A percentile compares a stretch with the other conserved stretches of the same genome.
Conservation (phyloP, 2,888 invertebrate species). For the Cosmopolites sordidus region DNA sequence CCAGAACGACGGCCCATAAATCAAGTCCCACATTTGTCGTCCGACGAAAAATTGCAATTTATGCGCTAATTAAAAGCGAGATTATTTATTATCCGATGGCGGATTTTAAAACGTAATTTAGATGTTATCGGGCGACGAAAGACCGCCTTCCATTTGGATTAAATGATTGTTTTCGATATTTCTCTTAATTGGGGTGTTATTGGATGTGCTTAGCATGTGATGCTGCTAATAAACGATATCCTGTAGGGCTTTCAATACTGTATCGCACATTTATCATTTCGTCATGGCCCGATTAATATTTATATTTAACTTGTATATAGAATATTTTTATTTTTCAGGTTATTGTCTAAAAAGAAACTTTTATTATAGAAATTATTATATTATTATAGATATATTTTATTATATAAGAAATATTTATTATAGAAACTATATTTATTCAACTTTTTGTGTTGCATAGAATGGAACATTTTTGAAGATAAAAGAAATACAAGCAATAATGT, state of each 20-base stretch:
- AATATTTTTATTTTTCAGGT: no score
- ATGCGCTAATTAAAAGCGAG: conserved; percentile 26
- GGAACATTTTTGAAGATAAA: no score
- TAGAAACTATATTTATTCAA: no score
- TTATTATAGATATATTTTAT: no score
- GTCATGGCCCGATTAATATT: no score
- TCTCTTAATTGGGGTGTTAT: conserved; percentile 22
- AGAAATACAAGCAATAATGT: no score
- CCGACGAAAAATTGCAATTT: conserved; percentile 25
- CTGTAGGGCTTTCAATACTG: neutral
- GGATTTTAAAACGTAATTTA: conserved; percentile 27
- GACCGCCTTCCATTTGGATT: conserved; percentile 18
- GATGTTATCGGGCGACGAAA: conserved; percentile 27
- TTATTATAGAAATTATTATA: no score
- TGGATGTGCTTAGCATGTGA: conserved; percentile 5
- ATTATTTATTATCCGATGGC: conserved; percentile 22
- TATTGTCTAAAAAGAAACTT: no score
- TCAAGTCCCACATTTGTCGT: conserved; percentile 27
- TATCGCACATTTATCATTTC: no score
- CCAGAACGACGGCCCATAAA: conserved; percentile 14
- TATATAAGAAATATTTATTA: no score
- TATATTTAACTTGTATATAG: no score
- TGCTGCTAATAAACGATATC: neutral
- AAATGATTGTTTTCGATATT: conserved; percentile 24
- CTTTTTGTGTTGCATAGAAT: no score